Percentiles rank a stretch among this genome's conserved stretches.
Conservation (phyloP, 2,888 invertebrate genomes). For the Morpho deidamia region DNA sequence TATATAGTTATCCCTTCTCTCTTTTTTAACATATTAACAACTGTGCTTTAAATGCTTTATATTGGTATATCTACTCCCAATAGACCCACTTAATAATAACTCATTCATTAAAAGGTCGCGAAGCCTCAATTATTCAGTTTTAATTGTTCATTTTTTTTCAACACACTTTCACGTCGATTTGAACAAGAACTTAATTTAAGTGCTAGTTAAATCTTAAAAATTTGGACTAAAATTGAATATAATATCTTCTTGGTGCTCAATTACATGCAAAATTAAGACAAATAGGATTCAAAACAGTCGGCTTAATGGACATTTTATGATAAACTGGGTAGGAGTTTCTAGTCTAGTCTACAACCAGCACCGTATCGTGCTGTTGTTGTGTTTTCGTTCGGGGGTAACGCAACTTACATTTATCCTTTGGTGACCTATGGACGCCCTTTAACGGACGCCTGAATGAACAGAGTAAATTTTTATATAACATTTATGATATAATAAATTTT, state of each 20-base stretch:
- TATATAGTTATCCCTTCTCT: neutral
- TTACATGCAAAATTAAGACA: too few species aligned
- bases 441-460: slow-evolving; percentile 71
- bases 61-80: too few species aligned
- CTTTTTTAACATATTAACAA: neutral
- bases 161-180: too few species aligned
- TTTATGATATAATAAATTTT: neutral
- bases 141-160: too few species aligned
- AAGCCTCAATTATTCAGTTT: too few species aligned
- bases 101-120: too few species aligned
- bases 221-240: too few species aligned
- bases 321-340: slow-evolving; percentile 10
- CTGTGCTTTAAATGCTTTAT: slow-evolving; percentile 5
- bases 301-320: too few species aligned
- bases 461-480: slow-evolving; percentile 47
- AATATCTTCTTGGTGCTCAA: slow-evolving; percentile 14
- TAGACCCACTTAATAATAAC: too few species aligned
- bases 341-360: slow-evolving; percentile 27
- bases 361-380: slow-evolving; percentile 49
- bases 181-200: too few species aligned
- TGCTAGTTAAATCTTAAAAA: too few species aligned
- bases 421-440: slow-evolving; percentile 73
- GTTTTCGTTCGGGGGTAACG: slow-evolving; percentile 23
- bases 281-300: too few species aligned
- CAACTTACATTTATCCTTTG: slow-evolving; percentile 78